These are phyloP conservation scores for Tolmerus cingulatus DNA, from an alignment of 2,888 invertebrate genomes.

Conservation along the genomic window DNA sequence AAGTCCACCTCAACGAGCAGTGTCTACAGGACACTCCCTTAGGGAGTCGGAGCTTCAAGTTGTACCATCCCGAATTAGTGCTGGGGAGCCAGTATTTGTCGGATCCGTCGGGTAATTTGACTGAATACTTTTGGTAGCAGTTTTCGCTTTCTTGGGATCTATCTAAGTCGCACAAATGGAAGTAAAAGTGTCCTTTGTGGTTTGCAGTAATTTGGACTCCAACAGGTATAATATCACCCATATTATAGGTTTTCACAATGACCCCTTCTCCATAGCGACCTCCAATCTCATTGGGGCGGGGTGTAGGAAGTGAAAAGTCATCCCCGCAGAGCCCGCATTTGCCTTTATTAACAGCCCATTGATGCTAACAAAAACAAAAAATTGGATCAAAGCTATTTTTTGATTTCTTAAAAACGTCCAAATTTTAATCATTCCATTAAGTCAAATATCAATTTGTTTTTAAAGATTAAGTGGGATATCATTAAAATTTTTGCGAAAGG, in stretches of 20 bases:
- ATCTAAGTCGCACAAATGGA: constrained; percentile 65
- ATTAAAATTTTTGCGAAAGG: not conserved
- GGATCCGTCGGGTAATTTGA: constrained; percentile 58
- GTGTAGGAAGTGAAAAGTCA: constrained; percentile 60
- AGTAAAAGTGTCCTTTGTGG: constrained; percentile 65
- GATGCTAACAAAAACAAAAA: constrained; percentile 50
- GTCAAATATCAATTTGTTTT: not conserved
- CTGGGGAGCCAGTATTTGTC: constrained; percentile 52
- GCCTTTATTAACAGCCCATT: constrained; percentile 63
- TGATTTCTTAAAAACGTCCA: not conserved
- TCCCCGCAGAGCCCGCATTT: constrained; percentile 69
- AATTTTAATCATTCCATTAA: not conserved
- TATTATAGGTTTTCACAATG: constrained; percentile 62
- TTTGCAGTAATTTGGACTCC: constrained; percentile 63
- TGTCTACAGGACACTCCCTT: constrained; percentile 64
- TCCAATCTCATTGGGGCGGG: constrained; percentile 67
- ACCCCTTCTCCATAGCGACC: constrained; percentile 66
- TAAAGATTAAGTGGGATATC: not conserved
- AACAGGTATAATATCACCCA: constrained; percentile 55
- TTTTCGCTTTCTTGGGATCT: constrained; percentile 64
- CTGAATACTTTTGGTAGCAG: constrained; percentile 64
- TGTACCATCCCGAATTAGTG: constrained; percentile 53
- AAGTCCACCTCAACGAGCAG: constrained; percentile 69
- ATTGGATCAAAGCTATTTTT: not conserved
- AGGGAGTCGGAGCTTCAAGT: constrained; percentile 61